Percentiles rank a stretch among this genome's conserved stretches.
These are phyloP conservation scores for Dallia pectoralis DNA, from an alignment of 2,797 vertebrate genomes.

Conservation along the genomic window DNA sequence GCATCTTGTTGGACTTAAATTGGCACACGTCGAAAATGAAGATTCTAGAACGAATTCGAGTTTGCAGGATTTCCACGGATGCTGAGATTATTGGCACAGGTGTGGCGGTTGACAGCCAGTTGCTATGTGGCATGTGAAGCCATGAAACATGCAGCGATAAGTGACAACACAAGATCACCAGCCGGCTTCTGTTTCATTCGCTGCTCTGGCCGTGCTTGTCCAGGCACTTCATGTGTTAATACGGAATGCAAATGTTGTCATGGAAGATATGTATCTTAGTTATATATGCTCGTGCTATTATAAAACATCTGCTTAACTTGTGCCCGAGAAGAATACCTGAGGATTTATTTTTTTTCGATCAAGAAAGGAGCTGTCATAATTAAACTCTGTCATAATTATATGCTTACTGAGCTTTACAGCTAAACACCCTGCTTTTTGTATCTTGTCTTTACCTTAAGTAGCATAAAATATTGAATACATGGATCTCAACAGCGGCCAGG, in stretches of 20 bases:
- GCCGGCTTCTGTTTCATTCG: neutral
- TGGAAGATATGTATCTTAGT: neutral
- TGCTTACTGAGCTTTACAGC: constrained; percentile 35
- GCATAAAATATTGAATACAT: neutral
- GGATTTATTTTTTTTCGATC: constrained; percentile 11
- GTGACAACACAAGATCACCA: constrained; percentile 3
- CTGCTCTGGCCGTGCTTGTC: neutral
- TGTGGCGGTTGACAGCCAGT: neutral
- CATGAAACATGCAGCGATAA: neutral
- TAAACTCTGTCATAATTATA: constrained; percentile 25
- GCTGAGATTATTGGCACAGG: constrained; percentile 6
- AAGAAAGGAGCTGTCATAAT: constrained; percentile 35
- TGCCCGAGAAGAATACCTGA: neutral
- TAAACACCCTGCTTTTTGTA: constrained; percentile 9
- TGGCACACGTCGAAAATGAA: neutral
- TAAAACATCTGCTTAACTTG: neutral
- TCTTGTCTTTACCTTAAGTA: neutral
- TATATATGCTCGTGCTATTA: neutral
- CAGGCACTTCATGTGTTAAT: neutral
- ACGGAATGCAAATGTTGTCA: constrained; percentile 2
- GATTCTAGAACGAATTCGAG: neutral
- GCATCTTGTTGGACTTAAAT: constrained; percentile 3
- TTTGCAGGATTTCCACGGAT: neutral
- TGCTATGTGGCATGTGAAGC: constrained; percentile 14
- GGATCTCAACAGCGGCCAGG: neutral